These are phyloP conservation scores for Drosophila teissieri DNA, from an alignment of 1,140 invertebrate genomes.

Conservation along the genomic window DNA sequence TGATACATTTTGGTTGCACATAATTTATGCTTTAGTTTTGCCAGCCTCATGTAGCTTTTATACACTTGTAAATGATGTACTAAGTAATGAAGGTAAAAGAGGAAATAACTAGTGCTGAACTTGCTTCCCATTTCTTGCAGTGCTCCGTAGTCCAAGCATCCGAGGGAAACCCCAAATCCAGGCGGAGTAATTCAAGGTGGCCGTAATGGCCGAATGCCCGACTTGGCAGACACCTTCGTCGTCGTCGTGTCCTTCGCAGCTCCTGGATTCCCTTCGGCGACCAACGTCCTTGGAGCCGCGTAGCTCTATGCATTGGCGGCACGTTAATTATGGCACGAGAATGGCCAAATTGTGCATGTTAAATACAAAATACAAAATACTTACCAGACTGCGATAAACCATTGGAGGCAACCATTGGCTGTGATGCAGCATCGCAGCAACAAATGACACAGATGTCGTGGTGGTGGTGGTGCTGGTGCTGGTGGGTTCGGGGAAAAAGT, in stretches of 20 bases:
- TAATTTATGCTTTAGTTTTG: too few species aligned
- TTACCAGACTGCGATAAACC: slow-evolving; percentile 19
- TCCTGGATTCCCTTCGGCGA: slow-evolving; percentile 1
- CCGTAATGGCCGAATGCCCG: slow-evolving; percentile 28
- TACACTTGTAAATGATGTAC: too few species aligned
- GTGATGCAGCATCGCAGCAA: slow-evolving; percentile 35
- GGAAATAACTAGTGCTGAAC: background rate
- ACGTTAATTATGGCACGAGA: slow-evolving; percentile 67
- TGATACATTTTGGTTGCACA: too few species aligned
- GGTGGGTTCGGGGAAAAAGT: slow-evolving; percentile 9
- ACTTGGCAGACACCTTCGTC: slow-evolving; percentile 16
- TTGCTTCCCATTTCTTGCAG: background rate
- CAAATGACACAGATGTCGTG: slow-evolving; percentile 22
- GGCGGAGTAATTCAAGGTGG: slow-evolving; percentile 39
- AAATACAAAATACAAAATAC: slow-evolving; percentile 65
- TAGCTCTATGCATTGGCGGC: slow-evolving; percentile 37
- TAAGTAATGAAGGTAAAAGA: too few species aligned
- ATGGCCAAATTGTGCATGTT: slow-evolving; percentile 66
- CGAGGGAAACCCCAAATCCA: slow-evolving; percentile 4
- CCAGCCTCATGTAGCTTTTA: too few species aligned
- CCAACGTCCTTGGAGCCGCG: slow-evolving; percentile 30
- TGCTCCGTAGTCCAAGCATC: slow-evolving; percentile 5
- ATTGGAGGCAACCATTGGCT: background rate
- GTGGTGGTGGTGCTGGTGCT: background rate
- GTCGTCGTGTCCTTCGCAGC: background rate